Base-by-base conservation (phyloP, 2,888 invertebrate species). In the Argyresthia goedartella region DNA sequence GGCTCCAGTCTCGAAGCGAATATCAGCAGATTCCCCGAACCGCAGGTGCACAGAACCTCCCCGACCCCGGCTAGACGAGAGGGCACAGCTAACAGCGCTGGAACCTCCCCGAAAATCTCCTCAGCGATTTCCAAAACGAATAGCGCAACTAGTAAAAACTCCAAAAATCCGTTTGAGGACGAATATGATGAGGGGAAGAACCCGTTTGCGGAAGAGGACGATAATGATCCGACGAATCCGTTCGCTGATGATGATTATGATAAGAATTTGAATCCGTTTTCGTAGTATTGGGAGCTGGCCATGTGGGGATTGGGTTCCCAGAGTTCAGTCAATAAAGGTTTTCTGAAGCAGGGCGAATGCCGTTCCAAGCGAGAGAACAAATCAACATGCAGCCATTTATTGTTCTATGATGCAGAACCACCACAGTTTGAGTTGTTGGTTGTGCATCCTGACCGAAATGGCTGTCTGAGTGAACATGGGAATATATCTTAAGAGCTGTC, bases 191-290 rank as follows among this genome's bases (percentile, higher is more conserved):
- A 90, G 52, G 60, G 84, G 0, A 91, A 90, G 61, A 92, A 92
- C 72, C 92, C 92, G 0, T 92, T 92, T 63, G 87, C 80, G 0
- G 81, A 72, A 13, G 74, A n/a, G 0, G 81, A 81, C 6, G 59
- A 59, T 4, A 69, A 80, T 43, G 88, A 88, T 46, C 81, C 88
- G 1, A 80, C 71, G 14, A 91, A 90, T 63, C 90, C 91, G 8
- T 89, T 90, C 0, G 79, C 80, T n/a, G 88, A 78, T 1, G 87
- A 80, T 48, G 91, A 93, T 67, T 93, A 93, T 67, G 93, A 94
- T 75, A 91, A 90, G 60, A 92, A 92, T 73, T 81, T 92, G 52
- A 94, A 94, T 73, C 94, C 93, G 1, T 94, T 94, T 70, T 80
- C 88, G 57, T 85, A 48, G 14, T 3, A 1, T 45, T 16, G 11